A percentile compares a stretch with the other conserved stretches of the same genome.
Conservation (phyloP, 2,113 vertebrate genomes). For the Psammodynastes pulverulentus region DNA sequence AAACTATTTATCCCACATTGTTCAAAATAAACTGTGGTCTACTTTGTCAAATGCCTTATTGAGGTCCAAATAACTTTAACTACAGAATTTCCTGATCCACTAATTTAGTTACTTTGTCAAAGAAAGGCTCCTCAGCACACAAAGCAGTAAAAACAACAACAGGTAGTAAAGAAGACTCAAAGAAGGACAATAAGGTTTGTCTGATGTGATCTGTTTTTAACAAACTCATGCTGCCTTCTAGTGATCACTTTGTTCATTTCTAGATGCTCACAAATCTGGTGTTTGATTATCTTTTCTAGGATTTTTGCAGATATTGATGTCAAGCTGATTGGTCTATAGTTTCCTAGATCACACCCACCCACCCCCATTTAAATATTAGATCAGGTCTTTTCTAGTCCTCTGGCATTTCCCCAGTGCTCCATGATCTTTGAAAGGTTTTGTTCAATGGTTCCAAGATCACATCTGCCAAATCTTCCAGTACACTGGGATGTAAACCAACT, state of each 20-base stretch:
- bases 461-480: background rate
- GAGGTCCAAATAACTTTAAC: background rate
- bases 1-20: too few relatives aligned
- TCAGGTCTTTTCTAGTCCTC: background rate
- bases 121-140: background rate
- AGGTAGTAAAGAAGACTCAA: background rate
- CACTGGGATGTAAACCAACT: background rate
- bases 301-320: background rate
- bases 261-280: background rate
- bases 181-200: background rate
- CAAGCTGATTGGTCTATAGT: background rate
- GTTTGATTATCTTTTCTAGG: background rate
- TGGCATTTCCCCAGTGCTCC: background rate
- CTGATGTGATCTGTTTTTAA: background rate
- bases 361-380: background rate
- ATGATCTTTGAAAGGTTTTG: too few relatives aligned
- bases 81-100: background rate
- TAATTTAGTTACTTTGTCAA: background rate
- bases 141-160: background rate
- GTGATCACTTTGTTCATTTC: background rate
- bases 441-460: background rate
- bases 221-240: background rate
- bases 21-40: background rate
- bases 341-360: background rate
- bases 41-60: background rate